Evolutionary conservation across 2,113 vertebrate genomes (phyloP), one percentile per base, ranked within the genome.

Genomic region (Motacilla tschutschensis): DNA sequence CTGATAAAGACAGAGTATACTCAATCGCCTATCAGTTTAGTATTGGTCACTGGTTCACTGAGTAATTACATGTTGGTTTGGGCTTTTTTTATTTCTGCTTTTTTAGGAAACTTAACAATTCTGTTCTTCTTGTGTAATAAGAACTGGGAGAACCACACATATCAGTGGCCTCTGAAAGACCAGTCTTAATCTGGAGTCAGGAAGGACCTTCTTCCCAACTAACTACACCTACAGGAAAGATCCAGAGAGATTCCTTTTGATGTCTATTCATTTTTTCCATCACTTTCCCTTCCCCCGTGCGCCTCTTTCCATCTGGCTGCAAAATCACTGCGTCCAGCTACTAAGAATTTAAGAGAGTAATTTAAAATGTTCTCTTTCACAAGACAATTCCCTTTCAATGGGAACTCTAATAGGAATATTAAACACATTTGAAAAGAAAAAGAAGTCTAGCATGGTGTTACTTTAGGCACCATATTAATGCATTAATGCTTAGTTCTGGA

Each of bases 351-450:
- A 75, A 72, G 40, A 92, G 51, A 73, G 79, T 73, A 70, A 66
- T 84, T 93, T 91, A 48, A 92, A 94, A 87, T 28, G 33, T 14
- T 70, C 77, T 80, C n/a, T 80, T 89, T 76, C 77, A 89, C 36
- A 76, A 60, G 54, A 38, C 67, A 90, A 88, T 82, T n/a, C 26
- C 33, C 26, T 86, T 90, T 84, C 67, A 90, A 2, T 60, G 33
- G 33, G 13, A 79, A 63, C 6, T 6, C 12, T 84, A 83, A 90
- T 70, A 84, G 64, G 38, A 86, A 88, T 81, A 86, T 72, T 76
- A 89, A 69, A 48, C 31, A 85, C 79, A 60, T 83, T 59, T 58
- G 48, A 20, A 87, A 41, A 85, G 28, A 59, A 83, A 87, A 33
- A 33, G 33, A 33, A 43, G 4, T 46, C 64, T 89, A 58, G 36